A percentile compares a stretch with the other conserved stretches of the same genome.
These are phyloP conservation scores for Antennarius maculatus DNA, from an alignment of 2,797 vertebrate genomes.

Conservation along the genomic window DNA sequence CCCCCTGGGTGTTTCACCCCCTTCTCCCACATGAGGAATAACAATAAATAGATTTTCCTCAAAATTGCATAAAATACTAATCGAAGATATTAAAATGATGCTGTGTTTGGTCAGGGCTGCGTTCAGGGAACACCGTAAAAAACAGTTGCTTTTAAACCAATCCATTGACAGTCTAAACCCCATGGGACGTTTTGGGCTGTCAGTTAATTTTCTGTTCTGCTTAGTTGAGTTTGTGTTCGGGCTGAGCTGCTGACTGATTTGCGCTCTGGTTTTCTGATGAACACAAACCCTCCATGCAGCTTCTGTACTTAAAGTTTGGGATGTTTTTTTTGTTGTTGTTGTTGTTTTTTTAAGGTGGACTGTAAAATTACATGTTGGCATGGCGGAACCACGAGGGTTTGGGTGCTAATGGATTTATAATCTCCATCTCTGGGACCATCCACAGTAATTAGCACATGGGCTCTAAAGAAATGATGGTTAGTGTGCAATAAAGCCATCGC, in stretches of 20 bases:
- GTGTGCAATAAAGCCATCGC: conserved; percentile 97
- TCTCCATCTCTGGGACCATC: conserved; percentile 89
- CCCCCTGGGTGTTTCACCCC: conserved; percentile 36
- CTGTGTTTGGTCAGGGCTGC: conserved; percentile 23
- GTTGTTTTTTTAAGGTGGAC: conserved; percentile 51
- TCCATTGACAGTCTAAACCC: conserved; percentile 18
- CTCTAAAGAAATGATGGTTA: conserved; percentile 95
- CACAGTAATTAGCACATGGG: conserved; percentile 94
- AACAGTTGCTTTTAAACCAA: conserved; percentile 23
- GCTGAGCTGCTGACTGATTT: conserved; percentile 56
- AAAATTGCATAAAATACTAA: too few species aligned
- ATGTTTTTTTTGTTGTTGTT: too few species aligned
- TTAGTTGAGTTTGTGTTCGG: conserved; percentile 48
- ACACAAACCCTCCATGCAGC: conserved; percentile 59
- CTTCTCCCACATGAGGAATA: conserved; percentile 17
- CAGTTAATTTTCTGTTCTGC: conserved; percentile 38
- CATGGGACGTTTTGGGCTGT: conserved; percentile 40
- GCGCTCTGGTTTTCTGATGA: conserved; percentile 35
- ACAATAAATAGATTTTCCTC: neutral
- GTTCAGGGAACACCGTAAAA: conserved; percentile 21
- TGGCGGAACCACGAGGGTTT: conserved; percentile 76
- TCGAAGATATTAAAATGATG: conserved; percentile 12
- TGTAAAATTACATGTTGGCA: conserved; percentile 77
- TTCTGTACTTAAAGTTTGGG: conserved; percentile 56
- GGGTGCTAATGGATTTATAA: conserved; percentile 93